Percentiles rank a stretch among this genome's conserved stretches.
These are phyloP conservation scores for Leptogaster cylindrica DNA, from an alignment of 2,888 invertebrate genomes.

Conservation along the genomic window DNA sequence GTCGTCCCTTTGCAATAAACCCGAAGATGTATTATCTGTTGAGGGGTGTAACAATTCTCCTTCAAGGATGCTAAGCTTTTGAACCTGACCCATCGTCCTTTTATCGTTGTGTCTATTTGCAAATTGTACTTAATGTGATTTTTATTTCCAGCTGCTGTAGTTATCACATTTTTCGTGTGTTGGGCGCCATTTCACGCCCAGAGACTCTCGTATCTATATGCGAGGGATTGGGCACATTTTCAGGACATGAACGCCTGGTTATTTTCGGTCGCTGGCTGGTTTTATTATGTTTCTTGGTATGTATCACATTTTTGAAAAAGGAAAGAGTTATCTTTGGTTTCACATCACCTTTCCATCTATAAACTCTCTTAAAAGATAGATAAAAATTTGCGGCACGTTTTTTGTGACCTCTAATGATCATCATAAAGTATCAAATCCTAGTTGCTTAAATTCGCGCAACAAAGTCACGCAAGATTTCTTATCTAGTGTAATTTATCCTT, in stretches of 20 bases:
- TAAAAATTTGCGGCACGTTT: constrained; percentile 39
- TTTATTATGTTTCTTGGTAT: constrained; percentile 77
- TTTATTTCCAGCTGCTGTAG: constrained; percentile 79
- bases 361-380: not conserved
- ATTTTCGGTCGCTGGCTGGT: constrained; percentile 78
- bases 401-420: no score
- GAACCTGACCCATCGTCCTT: no score
- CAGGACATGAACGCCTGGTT: constrained; percentile 78
- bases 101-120: constrained; percentile 26
- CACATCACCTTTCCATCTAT: not conserved
- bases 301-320: constrained; percentile 41
- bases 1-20: no score
- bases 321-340: no score
- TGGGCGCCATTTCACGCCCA: constrained; percentile 98
- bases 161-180: constrained; percentile 91
- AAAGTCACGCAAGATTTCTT: not conserved
- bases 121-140: constrained; percentile 18
- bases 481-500: constrained; percentile 30
- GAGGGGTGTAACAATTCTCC: no score
- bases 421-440: no score
- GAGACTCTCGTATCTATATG: constrained; percentile 82
- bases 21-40: no score
- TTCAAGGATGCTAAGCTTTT: no score
- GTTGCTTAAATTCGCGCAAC: no score
- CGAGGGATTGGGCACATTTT: constrained; percentile 67